These are phyloP conservation scores for Dicranocentrus wangi DNA, from an alignment of 2,888 invertebrate genomes.

Conservation along the genomic window DNA sequence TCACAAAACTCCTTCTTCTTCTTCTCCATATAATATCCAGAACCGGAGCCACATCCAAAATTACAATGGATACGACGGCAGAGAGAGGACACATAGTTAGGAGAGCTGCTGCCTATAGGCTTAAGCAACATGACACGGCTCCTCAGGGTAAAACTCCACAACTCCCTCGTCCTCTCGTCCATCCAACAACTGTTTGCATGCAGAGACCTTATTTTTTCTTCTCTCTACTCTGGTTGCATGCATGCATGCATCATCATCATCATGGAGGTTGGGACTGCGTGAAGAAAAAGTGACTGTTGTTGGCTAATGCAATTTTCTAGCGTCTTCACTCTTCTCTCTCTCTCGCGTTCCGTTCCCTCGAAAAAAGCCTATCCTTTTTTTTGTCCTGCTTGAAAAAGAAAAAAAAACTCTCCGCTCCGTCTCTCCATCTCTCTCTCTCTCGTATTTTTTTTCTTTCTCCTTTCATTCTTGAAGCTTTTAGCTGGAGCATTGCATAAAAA, in stretches of 20 bases:
- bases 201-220: slow-evolving; percentile 11
- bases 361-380: slow-evolving; percentile 50
- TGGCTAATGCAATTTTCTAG: slow-evolving; percentile 54
- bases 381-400: too few relatives aligned
- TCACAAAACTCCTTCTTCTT: neutral
- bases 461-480: slow-evolving; percentile 33
- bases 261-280: slow-evolving; percentile 54
- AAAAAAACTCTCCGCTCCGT: slow-evolving; percentile 19
- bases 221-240: slow-evolving; percentile 30
- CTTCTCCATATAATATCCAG: neutral
- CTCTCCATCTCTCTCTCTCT: slow-evolving; percentile 18
- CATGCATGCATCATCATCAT: too few relatives aligned
- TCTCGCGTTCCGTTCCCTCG: slow-evolving; percentile 31
- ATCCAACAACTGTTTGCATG: slow-evolving; percentile 17
- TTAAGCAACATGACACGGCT: neutral
- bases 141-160: neutral
- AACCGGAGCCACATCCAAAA: neutral
- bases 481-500: slow-evolving; percentile 6
- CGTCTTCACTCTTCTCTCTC: slow-evolving; percentile 53
- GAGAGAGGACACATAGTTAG: too few relatives aligned
- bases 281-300: slow-evolving; percentile 58
- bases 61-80: too few relatives aligned
- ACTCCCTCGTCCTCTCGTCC: too few relatives aligned
- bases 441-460: slow-evolving; percentile 8
- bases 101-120: too few relatives aligned